Evolutionary conservation across 2,888 invertebrate genomes (phyloP).

Genomic region (Drosophila conformis): DNA sequence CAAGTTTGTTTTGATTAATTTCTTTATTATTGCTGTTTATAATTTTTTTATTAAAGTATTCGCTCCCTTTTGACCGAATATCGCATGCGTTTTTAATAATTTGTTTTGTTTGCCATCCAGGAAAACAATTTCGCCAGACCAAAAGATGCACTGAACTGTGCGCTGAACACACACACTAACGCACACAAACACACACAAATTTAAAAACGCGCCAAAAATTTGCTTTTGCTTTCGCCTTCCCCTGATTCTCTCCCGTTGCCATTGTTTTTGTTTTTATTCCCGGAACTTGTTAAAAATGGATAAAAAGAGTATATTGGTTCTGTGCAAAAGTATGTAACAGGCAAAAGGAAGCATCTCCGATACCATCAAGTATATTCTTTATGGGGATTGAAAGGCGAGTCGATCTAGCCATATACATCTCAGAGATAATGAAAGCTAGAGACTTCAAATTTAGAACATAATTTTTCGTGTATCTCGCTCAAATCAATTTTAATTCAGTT

Average conservation of each 20-base stretch:
- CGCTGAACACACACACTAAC: slow-evolving; percentile 41
- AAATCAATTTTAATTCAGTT: background rate
- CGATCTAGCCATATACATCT: background rate
- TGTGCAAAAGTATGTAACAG: background rate
- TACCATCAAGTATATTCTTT: background rate
- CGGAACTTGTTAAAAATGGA: background rate
- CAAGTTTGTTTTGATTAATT: slow-evolving; percentile 13
- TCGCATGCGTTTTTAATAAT: slow-evolving; percentile 75
- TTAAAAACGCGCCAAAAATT: slow-evolving; percentile 15
- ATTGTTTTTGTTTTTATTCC: background rate
- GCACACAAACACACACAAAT: slow-evolving; percentile 7
- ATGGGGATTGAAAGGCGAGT: background rate
- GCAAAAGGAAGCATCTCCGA: background rate
- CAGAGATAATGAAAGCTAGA: background rate
- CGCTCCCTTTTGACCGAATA: slow-evolving; percentile 47
- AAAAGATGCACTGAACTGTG: slow-evolving; percentile 77
- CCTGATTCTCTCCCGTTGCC: background rate
- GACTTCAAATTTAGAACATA: background rate
- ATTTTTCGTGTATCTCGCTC: too few species aligned
- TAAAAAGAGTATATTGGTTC: background rate
- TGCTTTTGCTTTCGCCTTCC: slow-evolving; percentile 30
- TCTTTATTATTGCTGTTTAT: slow-evolving; percentile 19
- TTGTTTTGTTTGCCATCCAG: slow-evolving; percentile 74
- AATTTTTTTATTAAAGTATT: slow-evolving; percentile 69
- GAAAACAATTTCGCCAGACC: slow-evolving; percentile 68